phyloP scores from a whole-genome alignment of 92 coral and sea anemone species.

The Zoanthus solanderi region DNA sequence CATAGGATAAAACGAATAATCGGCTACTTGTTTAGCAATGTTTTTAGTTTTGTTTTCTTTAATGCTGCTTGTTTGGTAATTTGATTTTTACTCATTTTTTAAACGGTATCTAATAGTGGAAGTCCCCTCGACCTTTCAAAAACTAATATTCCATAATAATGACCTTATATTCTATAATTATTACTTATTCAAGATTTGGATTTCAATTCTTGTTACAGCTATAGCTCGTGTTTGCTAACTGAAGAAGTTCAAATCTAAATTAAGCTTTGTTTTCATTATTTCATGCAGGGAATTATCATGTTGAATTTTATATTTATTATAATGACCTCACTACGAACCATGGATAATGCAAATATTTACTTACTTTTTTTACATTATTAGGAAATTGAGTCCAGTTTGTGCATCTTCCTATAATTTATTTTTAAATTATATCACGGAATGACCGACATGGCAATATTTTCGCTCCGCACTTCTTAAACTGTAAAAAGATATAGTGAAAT shows the following conservation, averaged over 20 bases:
- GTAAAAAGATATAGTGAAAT: too few relatives aligned
- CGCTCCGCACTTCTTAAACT: too few relatives aligned
- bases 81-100: neutral
- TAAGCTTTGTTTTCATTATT: neutral
- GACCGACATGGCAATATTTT: too few relatives aligned
- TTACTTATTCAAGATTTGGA: neutral
- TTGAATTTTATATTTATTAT: too few relatives aligned
- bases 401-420: too few relatives aligned
- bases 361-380: too few relatives aligned
- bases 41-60: neutral
- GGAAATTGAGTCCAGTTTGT: too few relatives aligned
- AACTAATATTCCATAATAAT: neutral
- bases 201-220: neutral
- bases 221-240: neutral
- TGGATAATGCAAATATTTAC: too few relatives aligned
- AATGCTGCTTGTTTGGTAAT: neutral
- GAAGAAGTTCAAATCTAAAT: neutral
- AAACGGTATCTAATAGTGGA: neutral
- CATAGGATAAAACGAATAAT: neutral
- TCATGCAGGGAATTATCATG: neutral
- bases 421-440: too few relatives aligned
- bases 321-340: neutral
- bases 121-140: neutral
- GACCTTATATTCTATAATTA: neutral
- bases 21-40: neutral